Percentiles rank a stretch among this genome's conserved stretches.
Evolutionary conservation across 2,888 invertebrate species (phyloP).

Genomic region (Conus canariensis): DNA sequence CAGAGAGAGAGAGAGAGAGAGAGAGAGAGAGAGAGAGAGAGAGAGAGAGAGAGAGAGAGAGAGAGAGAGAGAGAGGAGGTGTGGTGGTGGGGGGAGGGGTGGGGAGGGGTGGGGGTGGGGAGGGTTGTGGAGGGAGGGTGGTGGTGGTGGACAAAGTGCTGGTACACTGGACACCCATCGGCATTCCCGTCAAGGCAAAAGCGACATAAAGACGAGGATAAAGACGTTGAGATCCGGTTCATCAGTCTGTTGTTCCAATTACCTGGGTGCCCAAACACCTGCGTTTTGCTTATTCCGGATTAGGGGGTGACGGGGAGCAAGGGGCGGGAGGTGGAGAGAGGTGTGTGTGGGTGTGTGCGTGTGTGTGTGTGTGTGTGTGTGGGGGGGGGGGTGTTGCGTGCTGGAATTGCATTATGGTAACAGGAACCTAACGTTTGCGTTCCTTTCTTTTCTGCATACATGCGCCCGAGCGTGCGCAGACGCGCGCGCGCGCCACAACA

Average conservation of each 20-base stretch:
- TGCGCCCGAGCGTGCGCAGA: background rate
- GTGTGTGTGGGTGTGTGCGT: no score
- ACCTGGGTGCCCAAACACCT: background rate
- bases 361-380: no score
- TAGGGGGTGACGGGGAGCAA: background rate
- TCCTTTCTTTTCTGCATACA: background rate
- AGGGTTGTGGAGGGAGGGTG: no score
- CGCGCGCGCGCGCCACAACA: background rate
- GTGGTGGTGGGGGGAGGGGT: no score
- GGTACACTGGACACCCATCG: background rate
- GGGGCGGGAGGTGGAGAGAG: no score
- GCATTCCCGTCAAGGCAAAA: constrained; percentile 12
- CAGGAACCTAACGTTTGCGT: background rate
- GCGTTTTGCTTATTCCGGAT: background rate
- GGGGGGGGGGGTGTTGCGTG: background rate
- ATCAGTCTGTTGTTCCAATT: background rate
- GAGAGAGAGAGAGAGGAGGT: no score
- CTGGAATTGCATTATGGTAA: background rate
- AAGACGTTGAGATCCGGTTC: background rate
- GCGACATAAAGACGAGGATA: background rate
- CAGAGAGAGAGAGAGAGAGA: background rate
- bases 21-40: background rate
- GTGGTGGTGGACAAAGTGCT: no score
- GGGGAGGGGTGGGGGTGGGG: no score
- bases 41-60: no score